A percentile compares a stretch with the other conserved stretches of the same genome.
These are phyloP conservation scores for Vidua macroura DNA, from an alignment of 2,113 vertebrate genomes.

Conservation along the genomic window DNA sequence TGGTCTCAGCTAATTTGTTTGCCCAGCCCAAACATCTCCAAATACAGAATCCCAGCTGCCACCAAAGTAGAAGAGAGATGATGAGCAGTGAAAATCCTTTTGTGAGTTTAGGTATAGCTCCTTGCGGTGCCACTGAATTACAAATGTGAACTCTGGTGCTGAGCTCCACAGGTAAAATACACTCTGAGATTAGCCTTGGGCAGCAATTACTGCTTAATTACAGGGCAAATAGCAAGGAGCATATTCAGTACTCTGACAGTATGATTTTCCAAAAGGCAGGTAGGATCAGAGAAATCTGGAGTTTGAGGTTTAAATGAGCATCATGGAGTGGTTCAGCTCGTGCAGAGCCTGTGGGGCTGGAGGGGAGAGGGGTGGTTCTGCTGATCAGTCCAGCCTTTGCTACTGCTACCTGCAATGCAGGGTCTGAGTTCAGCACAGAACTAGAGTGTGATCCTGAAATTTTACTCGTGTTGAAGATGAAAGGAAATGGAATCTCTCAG, in stretches of 20 bases:
- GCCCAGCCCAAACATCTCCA: slow-evolving; percentile 51
- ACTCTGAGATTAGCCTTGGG: slow-evolving; percentile 31
- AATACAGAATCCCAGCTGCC: slow-evolving; percentile 39
- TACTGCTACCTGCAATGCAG: slow-evolving; percentile 30
- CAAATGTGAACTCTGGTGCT: slow-evolving; percentile 20
- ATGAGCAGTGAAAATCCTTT: slow-evolving; percentile 47
- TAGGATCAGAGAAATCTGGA: not conserved
- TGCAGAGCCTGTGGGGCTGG: not conserved
- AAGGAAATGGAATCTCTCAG: not conserved
- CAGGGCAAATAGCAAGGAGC: slow-evolving; percentile 45
- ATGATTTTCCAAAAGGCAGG: slow-evolving; percentile 3
- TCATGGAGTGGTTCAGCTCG: not conserved
- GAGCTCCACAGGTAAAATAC: slow-evolving; percentile 28
- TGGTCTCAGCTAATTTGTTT: slow-evolving; percentile 51
- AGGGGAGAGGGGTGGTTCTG: not conserved
- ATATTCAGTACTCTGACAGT: not conserved
- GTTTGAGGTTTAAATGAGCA: not conserved
- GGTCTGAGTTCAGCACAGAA: not conserved
- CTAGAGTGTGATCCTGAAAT: not conserved
- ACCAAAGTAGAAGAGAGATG: not conserved
- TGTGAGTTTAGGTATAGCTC: slow-evolving; percentile 22
- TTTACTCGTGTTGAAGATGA: not conserved
- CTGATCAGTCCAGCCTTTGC: not conserved
- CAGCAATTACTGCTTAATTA: slow-evolving; percentile 57
- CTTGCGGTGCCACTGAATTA: slow-evolving; percentile 19